A percentile compares a stretch with the other conserved stretches of the same genome.
Conservation (phyloP, 2,888 invertebrate genomes). For the Scelioninae gen. 2 region DNA sequence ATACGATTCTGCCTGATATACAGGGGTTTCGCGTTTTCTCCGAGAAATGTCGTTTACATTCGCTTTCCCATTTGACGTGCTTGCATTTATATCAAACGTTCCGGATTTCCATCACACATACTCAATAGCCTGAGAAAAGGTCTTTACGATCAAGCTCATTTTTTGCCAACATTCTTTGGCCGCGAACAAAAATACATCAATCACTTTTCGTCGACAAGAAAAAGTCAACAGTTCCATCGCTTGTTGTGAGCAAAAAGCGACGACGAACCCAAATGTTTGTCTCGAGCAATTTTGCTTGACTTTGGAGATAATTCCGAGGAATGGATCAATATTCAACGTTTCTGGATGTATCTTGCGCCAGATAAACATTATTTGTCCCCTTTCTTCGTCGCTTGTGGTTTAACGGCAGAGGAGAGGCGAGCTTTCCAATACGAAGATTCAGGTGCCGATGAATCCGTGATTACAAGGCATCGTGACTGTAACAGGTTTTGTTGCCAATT, state of each 20-base stretch:
- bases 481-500: no score
- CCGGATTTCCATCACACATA: conserved; percentile 55
- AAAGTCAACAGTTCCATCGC: conserved; percentile 18
- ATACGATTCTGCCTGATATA: conserved; percentile 60
- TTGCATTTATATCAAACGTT: conserved; percentile 59
- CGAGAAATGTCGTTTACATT: conserved; percentile 68
- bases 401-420: no score
- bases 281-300: background rate
- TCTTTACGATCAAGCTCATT: conserved; percentile 56
- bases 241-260: conserved; percentile 4
- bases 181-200: conserved; percentile 46
- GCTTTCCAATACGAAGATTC: no score
- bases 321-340: no score
- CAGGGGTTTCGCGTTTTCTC: conserved; percentile 62
- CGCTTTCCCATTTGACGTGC: conserved; percentile 62
- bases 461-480: no score
- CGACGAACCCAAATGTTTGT: background rate
- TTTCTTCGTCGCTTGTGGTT: no score
- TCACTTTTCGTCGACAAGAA: conserved; percentile 22
- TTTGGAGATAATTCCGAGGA: no score
- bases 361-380: no score
- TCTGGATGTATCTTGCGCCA: no score
- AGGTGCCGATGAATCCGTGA: no score
- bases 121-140: conserved; percentile 58
- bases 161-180: conserved; percentile 51